Evolutionary conservation across 2,888 invertebrate genomes (phyloP).

Genomic region (Laspeyria flexula): DNA sequence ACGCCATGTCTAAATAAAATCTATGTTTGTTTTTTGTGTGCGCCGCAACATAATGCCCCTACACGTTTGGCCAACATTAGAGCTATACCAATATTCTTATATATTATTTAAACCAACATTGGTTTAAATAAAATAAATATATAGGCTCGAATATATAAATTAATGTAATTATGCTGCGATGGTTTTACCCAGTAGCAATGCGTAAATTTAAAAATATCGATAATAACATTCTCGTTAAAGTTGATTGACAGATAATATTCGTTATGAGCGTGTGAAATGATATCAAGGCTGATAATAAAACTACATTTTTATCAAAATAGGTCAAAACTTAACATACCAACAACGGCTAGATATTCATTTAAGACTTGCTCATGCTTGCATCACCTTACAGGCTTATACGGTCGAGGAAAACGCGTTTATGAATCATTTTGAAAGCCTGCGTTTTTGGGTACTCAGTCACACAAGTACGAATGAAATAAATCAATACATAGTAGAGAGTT

Average conservation of each 20-base stretch:
- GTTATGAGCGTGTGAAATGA: conserved; percentile 23
- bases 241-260: conserved; percentile 35
- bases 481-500: too few species aligned
- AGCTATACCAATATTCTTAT: too few species aligned
- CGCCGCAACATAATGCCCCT: neutral
- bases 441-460: neutral
- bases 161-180: neutral
- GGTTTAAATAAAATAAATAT: neutral
- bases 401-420: conserved; percentile 2
- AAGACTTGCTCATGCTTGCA: neutral
- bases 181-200: neutral
- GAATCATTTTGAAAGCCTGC: neutral
- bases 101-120: neutral
- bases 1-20: conserved; percentile 4
- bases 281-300: conserved; percentile 14
- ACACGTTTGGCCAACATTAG: neutral
- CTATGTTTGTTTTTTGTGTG: neutral
- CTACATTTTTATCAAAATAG: conserved; percentile 5
- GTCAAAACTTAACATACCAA: neutral
- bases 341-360: neutral
- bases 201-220: neutral
- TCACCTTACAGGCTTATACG: neutral
- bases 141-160: neutral
- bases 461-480: too few species aligned
- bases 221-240: conserved; percentile 14